Evolutionary conservation across 2,888 invertebrate species (phyloP).

Genomic region (Operophtera brumata): DNA sequence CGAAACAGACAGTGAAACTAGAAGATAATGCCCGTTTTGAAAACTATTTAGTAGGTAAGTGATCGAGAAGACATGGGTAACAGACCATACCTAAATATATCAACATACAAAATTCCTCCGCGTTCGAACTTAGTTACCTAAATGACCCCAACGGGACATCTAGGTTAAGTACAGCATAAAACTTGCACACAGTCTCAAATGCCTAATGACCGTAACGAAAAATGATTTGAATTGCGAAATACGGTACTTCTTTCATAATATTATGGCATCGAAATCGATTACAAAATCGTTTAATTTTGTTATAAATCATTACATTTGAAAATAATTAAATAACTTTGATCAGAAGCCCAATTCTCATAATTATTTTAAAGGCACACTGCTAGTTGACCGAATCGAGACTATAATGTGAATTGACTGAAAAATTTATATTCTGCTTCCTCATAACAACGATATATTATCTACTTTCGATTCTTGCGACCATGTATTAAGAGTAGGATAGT

Average conservation of each 20-base stretch:
- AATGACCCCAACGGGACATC: constrained; percentile 6
- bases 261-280: constrained; percentile 25
- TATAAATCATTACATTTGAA: neutral
- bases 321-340: neutral
- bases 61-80: too few species aligned
- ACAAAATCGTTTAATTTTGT: constrained; percentile 18
- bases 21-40: too few species aligned
- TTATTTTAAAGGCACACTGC: too few species aligned
- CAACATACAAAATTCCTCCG: neutral
- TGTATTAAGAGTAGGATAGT: too few species aligned
- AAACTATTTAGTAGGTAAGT: too few species aligned
- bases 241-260: constrained; percentile 15
- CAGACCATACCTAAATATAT: too few species aligned
- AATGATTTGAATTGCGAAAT: constrained; percentile 26
- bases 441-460: too few species aligned
- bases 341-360: neutral
- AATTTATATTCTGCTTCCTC: too few species aligned
- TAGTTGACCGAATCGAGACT: too few species aligned
- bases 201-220: constrained; percentile 21
- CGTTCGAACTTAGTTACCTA: neutral
- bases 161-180: constrained; percentile 20
- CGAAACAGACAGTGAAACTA: too few species aligned
- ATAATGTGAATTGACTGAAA: too few species aligned
- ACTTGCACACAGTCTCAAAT: constrained; percentile 11
- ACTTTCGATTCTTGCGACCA: too few species aligned